Evolutionary conservation across 2,888 invertebrate genomes (phyloP), one percentile per base, ranked within the genome.

Genomic region (Dynastes hyllus): DNA sequence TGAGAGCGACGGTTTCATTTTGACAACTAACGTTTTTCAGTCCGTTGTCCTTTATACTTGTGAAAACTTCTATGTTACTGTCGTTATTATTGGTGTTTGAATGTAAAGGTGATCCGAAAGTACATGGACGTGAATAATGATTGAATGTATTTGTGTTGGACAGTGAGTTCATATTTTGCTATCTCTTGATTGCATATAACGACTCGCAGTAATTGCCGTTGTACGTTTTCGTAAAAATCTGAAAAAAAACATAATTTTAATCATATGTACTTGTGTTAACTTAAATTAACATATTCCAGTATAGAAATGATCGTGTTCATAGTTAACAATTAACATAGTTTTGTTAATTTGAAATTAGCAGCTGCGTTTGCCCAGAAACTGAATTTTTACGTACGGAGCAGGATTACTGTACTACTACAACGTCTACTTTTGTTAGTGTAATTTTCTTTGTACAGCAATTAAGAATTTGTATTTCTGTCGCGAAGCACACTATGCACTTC

Each of bases 1-100:
- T 86, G 22, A 88, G 82, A 40, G 83, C 85, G 80, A 86, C 85
- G 77, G 86, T 84, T 65, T 82, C 79, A 65, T 81, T 78, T 73
- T 78, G 79, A 65, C 78, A 81, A 63, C 45, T 73, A 27, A 45
- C 58, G 22, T 40, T 73, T 8, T 45, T 37, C n/a, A 73, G 58
- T 11, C 53, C 61, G 11, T 58, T 71, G 45, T 73, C 61, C 9
- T 73, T 73, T 8, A 61, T 61, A 45, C 40, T 73, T 5, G 73
- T 22, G n/a, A 61, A 45, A 40, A 73, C 61, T 37, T 32, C 58
- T 45, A 73, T 40, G 22, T 73, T 61, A 50, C 29, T 51, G 27
- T 58, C 61, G 32, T 73, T 45, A 61, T 61, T 27, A 27, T 69
- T 45, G 27, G 45, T n/a, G 40, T 16, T 73, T 73, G 70, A n/a